Conservation (phyloP, 2,113 vertebrate species). For the Chlamydotis undulata region DNA sequence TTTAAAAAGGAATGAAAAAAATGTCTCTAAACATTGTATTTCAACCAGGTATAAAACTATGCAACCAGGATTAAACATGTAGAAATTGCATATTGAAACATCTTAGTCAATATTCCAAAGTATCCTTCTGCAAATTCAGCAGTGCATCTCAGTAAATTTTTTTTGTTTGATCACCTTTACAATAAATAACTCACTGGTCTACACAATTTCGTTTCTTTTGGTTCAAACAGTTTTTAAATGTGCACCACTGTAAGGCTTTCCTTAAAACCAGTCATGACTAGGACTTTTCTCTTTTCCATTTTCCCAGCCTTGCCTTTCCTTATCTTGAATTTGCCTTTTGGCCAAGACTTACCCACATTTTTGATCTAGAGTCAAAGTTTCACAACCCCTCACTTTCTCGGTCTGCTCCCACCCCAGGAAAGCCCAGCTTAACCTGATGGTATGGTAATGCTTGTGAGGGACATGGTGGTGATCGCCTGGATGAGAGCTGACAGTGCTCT, state of each 20-base stretch:
- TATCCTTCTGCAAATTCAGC: neutral
- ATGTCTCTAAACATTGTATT: neutral
- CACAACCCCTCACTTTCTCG: neutral
- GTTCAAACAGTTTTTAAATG: neutral
- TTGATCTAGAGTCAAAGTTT: neutral
- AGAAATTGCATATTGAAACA: neutral
- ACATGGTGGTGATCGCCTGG: neutral
- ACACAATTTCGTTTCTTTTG: neutral
- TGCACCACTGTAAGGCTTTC: neutral
- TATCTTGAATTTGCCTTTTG: neutral
- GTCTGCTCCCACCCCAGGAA: neutral
- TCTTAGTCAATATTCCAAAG: neutral
- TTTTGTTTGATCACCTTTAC: neutral
- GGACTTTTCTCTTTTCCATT: neutral
- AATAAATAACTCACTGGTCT: neutral
- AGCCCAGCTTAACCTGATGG: neutral
- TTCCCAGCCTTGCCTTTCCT: neutral
- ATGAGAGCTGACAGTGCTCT: slow-evolving; percentile 36
- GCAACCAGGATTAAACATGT: neutral
- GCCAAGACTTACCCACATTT: neutral
- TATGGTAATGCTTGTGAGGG: neutral
- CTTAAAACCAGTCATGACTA: neutral
- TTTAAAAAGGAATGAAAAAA: neutral
- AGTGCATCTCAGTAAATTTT: neutral
- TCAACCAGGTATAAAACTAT: neutral